phyloP scores from a whole-genome alignment of 2,888 invertebrate species.

The Sesia apiformis region DNA sequence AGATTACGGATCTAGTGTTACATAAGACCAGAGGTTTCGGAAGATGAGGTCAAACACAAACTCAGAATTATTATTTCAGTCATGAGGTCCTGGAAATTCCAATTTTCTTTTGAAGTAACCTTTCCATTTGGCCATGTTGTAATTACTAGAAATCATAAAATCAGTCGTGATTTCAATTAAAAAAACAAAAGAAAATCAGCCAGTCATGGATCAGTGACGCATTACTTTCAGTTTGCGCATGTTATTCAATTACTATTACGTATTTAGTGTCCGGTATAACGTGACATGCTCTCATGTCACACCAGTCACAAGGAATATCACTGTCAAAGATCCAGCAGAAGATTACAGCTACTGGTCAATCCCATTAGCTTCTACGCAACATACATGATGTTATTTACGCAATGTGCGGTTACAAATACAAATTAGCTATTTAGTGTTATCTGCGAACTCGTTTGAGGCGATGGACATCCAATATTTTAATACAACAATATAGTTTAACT shows the following conservation, averaged over 20 bases:
- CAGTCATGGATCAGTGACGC: neutral
- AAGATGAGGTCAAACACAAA: no score
- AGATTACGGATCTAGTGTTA: no score
- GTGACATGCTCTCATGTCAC: slow-evolving; percentile 16
- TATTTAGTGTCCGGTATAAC: neutral
- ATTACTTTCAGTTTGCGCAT: neutral
- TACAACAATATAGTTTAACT: slow-evolving; percentile 23
- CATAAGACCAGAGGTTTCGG: no score
- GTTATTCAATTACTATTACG: neutral
- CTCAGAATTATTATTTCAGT: no score
- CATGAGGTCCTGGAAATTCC: no score
- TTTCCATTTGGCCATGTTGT: no score
- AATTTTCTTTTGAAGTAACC: no score
- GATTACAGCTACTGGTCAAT: slow-evolving; percentile 33
- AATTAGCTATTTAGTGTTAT: slow-evolving; percentile 65
- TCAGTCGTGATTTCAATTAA: no score
- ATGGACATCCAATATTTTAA: slow-evolving; percentile 32
- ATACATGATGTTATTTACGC: slow-evolving; percentile 49
- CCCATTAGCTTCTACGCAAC: slow-evolving; percentile 35
- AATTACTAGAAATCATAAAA: no score
- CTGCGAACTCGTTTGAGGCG: slow-evolving; percentile 32
- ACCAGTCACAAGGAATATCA: slow-evolving; percentile 11
- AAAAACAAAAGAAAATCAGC: neutral
- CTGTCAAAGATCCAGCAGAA: slow-evolving; percentile 11
- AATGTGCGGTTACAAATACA: slow-evolving; percentile 49